phyloP scores from a whole-genome alignment of 2,888 invertebrate genomes.

The Dynastes tityus region DNA sequence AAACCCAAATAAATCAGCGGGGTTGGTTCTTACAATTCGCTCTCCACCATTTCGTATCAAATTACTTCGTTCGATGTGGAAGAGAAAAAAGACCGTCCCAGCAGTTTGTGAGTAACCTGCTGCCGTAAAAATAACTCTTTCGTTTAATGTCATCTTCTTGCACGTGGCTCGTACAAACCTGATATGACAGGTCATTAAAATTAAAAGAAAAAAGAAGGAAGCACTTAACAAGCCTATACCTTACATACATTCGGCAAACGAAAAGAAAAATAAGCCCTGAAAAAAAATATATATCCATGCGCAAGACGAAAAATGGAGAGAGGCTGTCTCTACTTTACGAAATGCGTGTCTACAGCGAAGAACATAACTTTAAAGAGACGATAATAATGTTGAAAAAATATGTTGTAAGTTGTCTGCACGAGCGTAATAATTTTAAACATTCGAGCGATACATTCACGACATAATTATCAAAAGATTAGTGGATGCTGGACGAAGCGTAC shows the following conservation, averaged over 20 bases:
- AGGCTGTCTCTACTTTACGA: constrained; percentile 6
- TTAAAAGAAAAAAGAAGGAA: background rate
- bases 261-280: background rate
- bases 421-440: constrained; percentile 17
- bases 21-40: background rate
- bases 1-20: constrained; percentile 21
- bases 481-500: background rate
- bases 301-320: constrained; percentile 13
- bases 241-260: constrained; percentile 13
- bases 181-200: constrained; percentile 29
- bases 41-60: constrained; percentile 4
- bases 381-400: constrained; percentile 15
- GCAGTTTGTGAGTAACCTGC: background rate
- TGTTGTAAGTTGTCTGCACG: constrained; percentile 9
- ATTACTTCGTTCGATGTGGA: background rate
- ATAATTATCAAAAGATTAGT: constrained; percentile 19
- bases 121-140: background rate
- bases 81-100: constrained; percentile 15
- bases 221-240: background rate
- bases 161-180: background rate
- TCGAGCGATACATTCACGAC: constrained; percentile 19
- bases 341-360: constrained; percentile 10
- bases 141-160: constrained; percentile 16
- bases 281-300: constrained; percentile 10
- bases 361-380: constrained; percentile 15